Conservation (phyloP, 92 coral and sea anemone genomes). For the Galaxea fascicularis region DNA sequence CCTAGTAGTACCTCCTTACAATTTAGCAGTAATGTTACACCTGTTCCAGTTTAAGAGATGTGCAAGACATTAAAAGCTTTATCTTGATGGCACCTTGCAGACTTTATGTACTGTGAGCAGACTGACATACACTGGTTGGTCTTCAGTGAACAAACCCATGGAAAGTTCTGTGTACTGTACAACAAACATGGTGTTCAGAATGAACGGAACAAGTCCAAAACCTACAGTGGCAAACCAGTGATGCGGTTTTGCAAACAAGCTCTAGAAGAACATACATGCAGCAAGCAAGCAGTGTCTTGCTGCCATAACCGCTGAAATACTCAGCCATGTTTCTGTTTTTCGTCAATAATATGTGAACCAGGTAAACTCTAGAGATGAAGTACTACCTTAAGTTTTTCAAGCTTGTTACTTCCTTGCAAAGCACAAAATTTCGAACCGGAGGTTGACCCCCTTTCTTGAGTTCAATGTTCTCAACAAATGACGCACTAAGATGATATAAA, state of each 20-base stretch:
- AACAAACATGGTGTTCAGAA: conserved; percentile 33
- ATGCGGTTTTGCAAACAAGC: conserved; percentile 22
- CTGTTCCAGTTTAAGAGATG: conserved; percentile 30
- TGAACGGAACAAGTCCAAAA: conserved; percentile 33
- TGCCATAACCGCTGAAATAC: conserved; percentile 42
- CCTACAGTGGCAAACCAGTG: conserved; percentile 16
- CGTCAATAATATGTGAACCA: conserved; percentile 36
- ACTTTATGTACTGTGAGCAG: conserved; percentile 27
- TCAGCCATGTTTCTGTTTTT: conserved; percentile 48
- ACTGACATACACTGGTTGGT: conserved; percentile 41
- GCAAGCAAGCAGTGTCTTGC: conserved; percentile 35
- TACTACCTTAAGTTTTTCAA: conserved; percentile 38
- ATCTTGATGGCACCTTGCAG: conserved; percentile 22
- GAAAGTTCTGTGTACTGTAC: conserved; percentile 37
- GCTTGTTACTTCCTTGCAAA: conserved; percentile 51
- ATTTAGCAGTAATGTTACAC: conserved; percentile 29
- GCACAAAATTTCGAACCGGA: conserved; percentile 48
- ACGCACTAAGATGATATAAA: too few relatives aligned
- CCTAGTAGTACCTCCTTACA: not conserved
- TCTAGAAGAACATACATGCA: conserved; percentile 35
- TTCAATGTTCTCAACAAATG: too few relatives aligned
- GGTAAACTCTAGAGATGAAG: conserved; percentile 40
- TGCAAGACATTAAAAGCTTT: conserved; percentile 26
- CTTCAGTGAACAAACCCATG: conserved; percentile 23
- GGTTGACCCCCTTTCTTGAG: conserved; percentile 50